phyloP scores from a whole-genome alignment of 2,888 invertebrate genomes.

The Apamea monoglypha region DNA sequence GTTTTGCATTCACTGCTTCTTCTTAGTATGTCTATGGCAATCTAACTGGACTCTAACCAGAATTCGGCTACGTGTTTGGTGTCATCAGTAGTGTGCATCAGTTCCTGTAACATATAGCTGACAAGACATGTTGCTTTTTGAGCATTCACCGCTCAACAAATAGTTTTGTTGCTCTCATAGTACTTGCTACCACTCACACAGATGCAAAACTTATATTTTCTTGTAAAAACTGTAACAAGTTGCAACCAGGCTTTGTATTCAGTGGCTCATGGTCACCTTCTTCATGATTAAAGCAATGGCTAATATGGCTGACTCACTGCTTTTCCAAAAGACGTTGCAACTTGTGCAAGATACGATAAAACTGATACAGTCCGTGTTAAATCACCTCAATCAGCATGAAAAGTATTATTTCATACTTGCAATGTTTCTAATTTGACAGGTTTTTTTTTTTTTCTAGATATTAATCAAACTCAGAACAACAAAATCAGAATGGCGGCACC shows the following conservation, averaged over 20 bases:
- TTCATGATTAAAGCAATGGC: background rate
- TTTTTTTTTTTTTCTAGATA: constrained; percentile 63
- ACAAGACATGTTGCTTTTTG: too few relatives aligned
- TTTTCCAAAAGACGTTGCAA: constrained; percentile 7
- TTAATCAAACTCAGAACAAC: constrained; percentile 61
- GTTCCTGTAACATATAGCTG: too few relatives aligned
- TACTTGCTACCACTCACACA: constrained; percentile 7
- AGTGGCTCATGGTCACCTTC: background rate
- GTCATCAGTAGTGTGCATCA: too few relatives aligned
- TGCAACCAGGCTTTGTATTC: constrained; percentile 2
- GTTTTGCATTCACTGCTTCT: background rate
- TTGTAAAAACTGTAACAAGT: constrained; percentile 25
- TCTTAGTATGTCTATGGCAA: too few relatives aligned
- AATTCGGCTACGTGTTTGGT: too few relatives aligned
- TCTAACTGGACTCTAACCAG: too few relatives aligned
- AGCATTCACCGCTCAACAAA: background rate
- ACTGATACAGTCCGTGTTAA: background rate
- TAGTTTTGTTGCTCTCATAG: background rate
- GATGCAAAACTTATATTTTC: constrained; percentile 33
- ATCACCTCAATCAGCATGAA: constrained; percentile 13
- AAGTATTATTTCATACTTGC: background rate
- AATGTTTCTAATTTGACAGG: background rate
- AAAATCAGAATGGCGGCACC: constrained; percentile 82
- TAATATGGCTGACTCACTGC: background rate
- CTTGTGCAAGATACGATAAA: constrained; percentile 5